phyloP scores from a whole-genome alignment of 2,888 invertebrate species.

The Coelinius sp. region DNA sequence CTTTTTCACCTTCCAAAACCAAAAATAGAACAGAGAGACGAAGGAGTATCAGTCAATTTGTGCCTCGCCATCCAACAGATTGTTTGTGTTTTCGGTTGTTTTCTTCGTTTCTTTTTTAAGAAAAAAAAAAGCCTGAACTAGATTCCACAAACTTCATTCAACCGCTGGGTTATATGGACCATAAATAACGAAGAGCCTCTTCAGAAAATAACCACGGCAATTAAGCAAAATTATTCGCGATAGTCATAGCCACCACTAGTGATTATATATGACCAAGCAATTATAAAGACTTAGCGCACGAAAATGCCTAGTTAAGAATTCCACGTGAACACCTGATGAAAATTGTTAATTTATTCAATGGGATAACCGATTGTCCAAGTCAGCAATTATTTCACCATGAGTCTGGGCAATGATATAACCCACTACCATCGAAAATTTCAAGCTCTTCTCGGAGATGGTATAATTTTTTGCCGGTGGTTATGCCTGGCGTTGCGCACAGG shows the following conservation, averaged over 20 bases:
- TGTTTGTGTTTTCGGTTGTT: conserved; percentile 22
- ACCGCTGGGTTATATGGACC: conserved; percentile 10
- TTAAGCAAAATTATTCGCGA: conserved; percentile 61
- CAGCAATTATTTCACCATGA: conserved; percentile 1
- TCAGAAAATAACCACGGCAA: conserved; percentile 47
- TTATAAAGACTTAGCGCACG: conserved; percentile 24
- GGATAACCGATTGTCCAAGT: conserved; percentile 21
- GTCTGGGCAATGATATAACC: conserved; percentile 28
- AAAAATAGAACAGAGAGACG: conserved; percentile 11
- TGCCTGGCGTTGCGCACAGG: background rate
- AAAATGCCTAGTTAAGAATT: conserved; percentile 29
- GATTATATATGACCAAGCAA: conserved; percentile 31
- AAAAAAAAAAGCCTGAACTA: conserved; percentile 35
- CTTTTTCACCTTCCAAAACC: background rate
- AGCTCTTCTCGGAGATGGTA: conserved; percentile 34
- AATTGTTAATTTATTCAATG: conserved; percentile 20
- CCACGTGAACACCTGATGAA: background rate
- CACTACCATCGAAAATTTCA: conserved; percentile 37
- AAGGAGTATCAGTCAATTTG: conserved; percentile 47
- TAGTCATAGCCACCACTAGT: conserved; percentile 53
- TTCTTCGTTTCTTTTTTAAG: conserved; percentile 14
- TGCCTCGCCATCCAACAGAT: conserved; percentile 38
- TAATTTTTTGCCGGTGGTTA: conserved; percentile 29
- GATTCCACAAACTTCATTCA: conserved; percentile 34
- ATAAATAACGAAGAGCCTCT: conserved; percentile 55